Base-by-base conservation (phyloP, 2,888 invertebrate genomes). In the Euclidia mi region DNA sequence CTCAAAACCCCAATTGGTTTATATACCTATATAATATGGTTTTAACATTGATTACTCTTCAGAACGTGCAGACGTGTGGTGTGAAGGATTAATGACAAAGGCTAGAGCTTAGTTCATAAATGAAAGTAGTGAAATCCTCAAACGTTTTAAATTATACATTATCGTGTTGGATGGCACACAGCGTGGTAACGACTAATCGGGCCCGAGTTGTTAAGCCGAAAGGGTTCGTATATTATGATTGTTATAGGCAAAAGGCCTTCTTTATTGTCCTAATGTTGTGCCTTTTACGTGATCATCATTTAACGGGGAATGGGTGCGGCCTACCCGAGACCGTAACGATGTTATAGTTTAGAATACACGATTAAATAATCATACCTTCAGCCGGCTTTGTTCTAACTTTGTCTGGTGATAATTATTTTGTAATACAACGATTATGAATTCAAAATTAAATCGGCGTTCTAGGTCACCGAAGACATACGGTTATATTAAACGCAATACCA, bases 181-280 rank as follows among this genome's bases (percentile, higher is more conserved):
- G 71, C 76, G 74, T 75, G 75, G 81, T 82, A 82, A 80, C 81
- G 80, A 78, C 78, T 82, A 72, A 81, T 73, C 71, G 78, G 67
- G 12, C 83, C 82, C 78, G 57, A 65, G 58, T 68, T 65, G 68
- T 66, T 60, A 65, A 73, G 74, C 68, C 74, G 70, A 89, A 89
- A 89, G 89, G 90, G 90, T 88, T 83, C 83, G 79, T 84, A 88
- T 82, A 86, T 90, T 88, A 91, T 89, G 87, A 89, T 90, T 87
- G 89, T 89, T 88, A 88, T 84, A 84, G 78, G 84, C 82, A 82
- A 88, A 88, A 89, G 87, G 88, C 83, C 79, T 83, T 87, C 81
- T 89, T 89, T 91, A 90, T 87, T 89, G 88, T 87, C 82, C 81
- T 87, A 87, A 87, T 88, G 86, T 87, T 85, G 82, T 85, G 79